A percentile compares a stretch with the other conserved stretches of the same genome.
Evolutionary conservation across 2,888 invertebrate species (phyloP).

Genomic region (Drosophila multiciliata): DNA sequence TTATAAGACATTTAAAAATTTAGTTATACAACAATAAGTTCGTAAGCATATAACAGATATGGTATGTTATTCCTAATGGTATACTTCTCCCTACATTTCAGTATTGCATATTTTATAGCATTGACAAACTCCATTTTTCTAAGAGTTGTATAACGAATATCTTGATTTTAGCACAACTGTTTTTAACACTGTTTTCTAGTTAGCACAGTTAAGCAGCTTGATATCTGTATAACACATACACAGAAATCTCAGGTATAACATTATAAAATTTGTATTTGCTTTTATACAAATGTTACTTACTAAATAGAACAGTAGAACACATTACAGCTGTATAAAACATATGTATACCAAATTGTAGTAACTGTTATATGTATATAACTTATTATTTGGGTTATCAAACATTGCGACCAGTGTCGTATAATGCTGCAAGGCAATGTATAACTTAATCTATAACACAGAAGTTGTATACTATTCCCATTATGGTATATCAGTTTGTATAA

Average conservation of each 20-base stretch:
- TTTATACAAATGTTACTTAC: neutral
- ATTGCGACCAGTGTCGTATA: neutral
- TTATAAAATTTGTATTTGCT: neutral
- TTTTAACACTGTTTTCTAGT: too few relatives aligned
- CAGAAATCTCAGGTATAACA: neutral
- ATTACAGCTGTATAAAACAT: neutral
- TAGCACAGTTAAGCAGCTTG: neutral
- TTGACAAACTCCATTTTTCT: neutral
- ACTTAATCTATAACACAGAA: neutral
- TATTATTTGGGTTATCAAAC: neutral
- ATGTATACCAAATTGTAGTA: neutral
- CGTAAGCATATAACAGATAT: neutral
- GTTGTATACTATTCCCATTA: constrained; percentile 15
- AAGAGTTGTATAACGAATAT: neutral
- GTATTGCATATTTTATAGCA: neutral
- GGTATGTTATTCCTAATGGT: neutral
- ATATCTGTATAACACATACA: neutral
- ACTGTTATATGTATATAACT: neutral
- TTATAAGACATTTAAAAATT: neutral
- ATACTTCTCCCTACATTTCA: neutral
- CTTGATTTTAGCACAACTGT: neutral
- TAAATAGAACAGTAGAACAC: neutral
- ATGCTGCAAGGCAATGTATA: neutral
- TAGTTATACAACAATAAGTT: constrained; percentile 17
- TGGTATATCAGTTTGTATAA: constrained; percentile 6